A percentile compares a stretch with the other conserved stretches of the same genome.
Conservation (phyloP, 1,140 invertebrate species). For the Drosophila oshimai region DNA sequence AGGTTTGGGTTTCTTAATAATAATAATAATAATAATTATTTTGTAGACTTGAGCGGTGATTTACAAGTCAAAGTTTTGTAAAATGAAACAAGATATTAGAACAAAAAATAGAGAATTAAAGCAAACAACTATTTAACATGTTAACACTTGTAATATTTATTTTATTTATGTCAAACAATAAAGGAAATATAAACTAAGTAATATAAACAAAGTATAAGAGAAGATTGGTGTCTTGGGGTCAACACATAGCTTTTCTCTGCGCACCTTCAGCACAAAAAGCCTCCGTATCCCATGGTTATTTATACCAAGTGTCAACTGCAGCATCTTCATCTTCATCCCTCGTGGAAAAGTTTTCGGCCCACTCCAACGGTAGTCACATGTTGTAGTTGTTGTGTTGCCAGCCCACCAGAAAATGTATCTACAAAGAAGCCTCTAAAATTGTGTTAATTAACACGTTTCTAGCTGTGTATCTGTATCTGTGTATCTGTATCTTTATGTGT, state of each 20-base stretch:
- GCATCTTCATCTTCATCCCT: slow-evolving; percentile 17
- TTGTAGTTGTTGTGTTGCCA: slow-evolving; percentile 6
- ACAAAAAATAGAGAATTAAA: too few relatives aligned
- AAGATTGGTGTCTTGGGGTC: neutral
- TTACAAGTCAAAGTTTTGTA: too few relatives aligned
- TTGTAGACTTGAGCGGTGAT: too few relatives aligned
- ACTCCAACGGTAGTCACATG: neutral
- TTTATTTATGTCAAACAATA: too few relatives aligned
- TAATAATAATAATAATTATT: too few relatives aligned
- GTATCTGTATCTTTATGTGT: neutral
- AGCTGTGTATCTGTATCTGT: slow-evolving; percentile 17
- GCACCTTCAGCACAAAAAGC: neutral
- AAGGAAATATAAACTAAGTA: too few relatives aligned
- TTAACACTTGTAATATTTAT: too few relatives aligned
- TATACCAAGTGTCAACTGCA: slow-evolving; percentile 2
- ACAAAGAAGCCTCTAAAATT: slow-evolving; percentile 19
- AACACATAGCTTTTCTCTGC: neutral
- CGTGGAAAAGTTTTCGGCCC: neutral
- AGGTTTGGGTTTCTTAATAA: too few relatives aligned
- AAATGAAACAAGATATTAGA: too few relatives aligned
- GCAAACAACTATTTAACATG: too few relatives aligned
- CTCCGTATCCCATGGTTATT: neutral
- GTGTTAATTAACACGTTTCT: slow-evolving; percentile 37
- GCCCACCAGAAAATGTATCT: slow-evolving; percentile 7
- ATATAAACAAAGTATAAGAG: too few relatives aligned